Evolutionary conservation across 2,113 vertebrate genomes (phyloP), one percentile per base, ranked within the genome.

Genomic region (Zootoca vivipara): DNA sequence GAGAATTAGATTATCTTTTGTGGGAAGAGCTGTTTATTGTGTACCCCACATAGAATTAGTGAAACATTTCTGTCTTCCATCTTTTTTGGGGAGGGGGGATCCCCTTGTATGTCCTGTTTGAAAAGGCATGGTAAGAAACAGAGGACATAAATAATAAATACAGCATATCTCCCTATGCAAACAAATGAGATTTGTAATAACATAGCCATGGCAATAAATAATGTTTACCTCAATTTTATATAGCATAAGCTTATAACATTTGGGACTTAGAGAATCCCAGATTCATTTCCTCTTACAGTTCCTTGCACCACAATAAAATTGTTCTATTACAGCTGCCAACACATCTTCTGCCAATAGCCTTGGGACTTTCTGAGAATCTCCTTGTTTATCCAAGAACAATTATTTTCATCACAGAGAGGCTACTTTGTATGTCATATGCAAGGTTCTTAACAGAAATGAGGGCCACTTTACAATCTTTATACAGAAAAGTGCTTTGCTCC

Each of bases 101-200:
- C 24, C 16, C 46, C 82, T 72, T 30, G 42, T 56, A 65, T 56
- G 56, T 24, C 28, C 20, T 52, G 52, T 52, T 69, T 82, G 35
- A 40, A 83, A 67, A 69, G 70, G 70, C 70, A 72, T 72, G 13
- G 15, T 72, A 62, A 62, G 58, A 62, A 62, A 62, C 58, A 62
- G 18, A 20, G 30, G 9, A 69, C 12, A 28, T 67, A 67, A 82
- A n/a, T 42, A 83, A 72, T 72, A 72, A 83, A 72, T 46, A 4
- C 16, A 2, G 42, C 18, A 16, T 85, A 85, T 87, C 67, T 5
- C 7, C 0, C 4, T 2, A 0, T 65, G 3, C 12, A 80, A 85
- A 22, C 78, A 81, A 91, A 88, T 40, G 62, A 88, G 15, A 64
- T 78, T 88, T 56, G 18, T 5, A 56, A 13, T 38, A 82, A 33